phyloP scores from a whole-genome alignment of 2,797 vertebrate species.

The Lepilemur ruficaudatus region DNA sequence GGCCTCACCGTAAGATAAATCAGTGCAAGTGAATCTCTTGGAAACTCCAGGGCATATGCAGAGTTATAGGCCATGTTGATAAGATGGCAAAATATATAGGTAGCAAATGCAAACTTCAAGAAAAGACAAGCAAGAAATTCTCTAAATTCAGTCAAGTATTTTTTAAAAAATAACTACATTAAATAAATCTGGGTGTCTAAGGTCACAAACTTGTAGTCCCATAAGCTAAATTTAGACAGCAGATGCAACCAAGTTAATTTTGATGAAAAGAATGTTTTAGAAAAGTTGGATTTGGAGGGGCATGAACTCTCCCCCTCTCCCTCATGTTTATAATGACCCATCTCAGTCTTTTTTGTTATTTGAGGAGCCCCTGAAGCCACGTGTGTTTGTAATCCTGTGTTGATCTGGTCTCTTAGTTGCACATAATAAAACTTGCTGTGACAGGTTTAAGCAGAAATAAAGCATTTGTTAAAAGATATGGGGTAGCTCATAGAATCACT shows the following conservation, averaged over 20 bases:
- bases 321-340: not conserved
- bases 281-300: not conserved
- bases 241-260: not conserved
- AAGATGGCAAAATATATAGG: not conserved
- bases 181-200: not conserved
- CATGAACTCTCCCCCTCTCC: rapidly evolving
- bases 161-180: not conserved
- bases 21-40: not conserved
- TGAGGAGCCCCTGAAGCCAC: not conserved
- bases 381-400: not conserved
- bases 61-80: not conserved
- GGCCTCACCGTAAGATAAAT: not conserved
- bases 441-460: not conserved
- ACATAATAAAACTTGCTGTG: not conserved
- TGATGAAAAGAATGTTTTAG: not conserved
- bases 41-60: not conserved
- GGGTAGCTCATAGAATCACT: not conserved
- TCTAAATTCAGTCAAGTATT: not conserved
- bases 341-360: not conserved
- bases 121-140: not conserved
- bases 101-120: not conserved
- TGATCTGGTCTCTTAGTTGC: not conserved
- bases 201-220: not conserved
- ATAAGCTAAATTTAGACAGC: not conserved
- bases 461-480: not conserved